Evolutionary conservation across 2,888 invertebrate genomes (phyloP).

Genomic region (Herminia tarsipennalis): DNA sequence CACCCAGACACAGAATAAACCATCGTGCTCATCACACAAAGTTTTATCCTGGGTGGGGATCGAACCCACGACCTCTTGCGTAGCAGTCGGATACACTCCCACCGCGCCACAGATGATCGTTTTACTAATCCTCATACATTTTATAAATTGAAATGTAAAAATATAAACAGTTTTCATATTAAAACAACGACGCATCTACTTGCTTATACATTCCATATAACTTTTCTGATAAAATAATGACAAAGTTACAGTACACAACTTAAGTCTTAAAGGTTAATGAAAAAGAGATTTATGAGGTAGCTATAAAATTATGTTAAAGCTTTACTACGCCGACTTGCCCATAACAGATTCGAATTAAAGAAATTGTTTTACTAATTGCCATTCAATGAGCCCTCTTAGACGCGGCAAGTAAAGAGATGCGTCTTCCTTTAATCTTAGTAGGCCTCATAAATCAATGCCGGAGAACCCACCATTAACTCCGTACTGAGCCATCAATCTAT

Average conservation of each 20-base stretch:
- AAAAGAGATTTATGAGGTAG: conserved; percentile 13
- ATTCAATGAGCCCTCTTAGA: conserved; percentile 23
- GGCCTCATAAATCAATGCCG: conserved; percentile 34
- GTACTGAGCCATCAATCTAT: conserved; percentile 13
- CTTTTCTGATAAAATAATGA: neutral
- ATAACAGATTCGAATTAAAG: conserved; percentile 25
- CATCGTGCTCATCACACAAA: no score
- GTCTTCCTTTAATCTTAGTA: conserved; percentile 30
- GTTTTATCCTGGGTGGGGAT: no score
- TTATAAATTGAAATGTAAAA: no score
- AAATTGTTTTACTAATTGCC: conserved; percentile 35
- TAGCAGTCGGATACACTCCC: no score
- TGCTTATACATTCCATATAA: no score
- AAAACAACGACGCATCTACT: no score
- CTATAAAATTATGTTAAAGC: conserved; percentile 19
- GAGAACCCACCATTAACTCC: conserved; percentile 18
- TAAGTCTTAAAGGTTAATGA: conserved; percentile 8
- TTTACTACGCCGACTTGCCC: conserved; percentile 14
- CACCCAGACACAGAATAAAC: no score
- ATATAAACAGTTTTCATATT: no score
- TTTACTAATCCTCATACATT: no score
- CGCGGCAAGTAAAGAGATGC: conserved; percentile 29
- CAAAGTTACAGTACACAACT: neutral
- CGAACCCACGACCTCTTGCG: no score
- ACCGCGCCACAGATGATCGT: no score